These are phyloP conservation scores for Hirundichthys speculiger DNA, from an alignment of 2,113 vertebrate species.

Conservation along the genomic window DNA sequence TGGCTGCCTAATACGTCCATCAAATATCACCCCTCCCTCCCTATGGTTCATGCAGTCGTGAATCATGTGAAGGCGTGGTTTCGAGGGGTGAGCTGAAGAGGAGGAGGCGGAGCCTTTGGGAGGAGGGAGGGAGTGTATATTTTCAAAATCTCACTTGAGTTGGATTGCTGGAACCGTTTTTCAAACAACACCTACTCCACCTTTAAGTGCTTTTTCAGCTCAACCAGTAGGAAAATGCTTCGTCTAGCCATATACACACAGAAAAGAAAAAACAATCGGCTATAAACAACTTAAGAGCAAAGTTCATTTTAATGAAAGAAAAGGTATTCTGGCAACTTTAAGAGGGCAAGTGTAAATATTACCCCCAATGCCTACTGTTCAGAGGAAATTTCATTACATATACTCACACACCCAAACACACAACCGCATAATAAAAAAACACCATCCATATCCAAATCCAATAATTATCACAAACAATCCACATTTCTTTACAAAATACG, in stretches of 20 bases:
- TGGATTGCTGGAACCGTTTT: too few species aligned
- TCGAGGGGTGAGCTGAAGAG: too few species aligned
- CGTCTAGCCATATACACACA: conserved; percentile 32
- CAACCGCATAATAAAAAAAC: conserved; percentile 51
- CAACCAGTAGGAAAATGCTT: conserved; percentile 44
- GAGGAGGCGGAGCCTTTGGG: too few species aligned
- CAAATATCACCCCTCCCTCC: too few species aligned
- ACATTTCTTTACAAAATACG: conserved; percentile 71
- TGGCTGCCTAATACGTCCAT: too few species aligned
- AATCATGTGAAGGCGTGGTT: too few species aligned
- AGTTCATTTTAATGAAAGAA: conserved; percentile 18
- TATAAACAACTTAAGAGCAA: conserved; percentile 32
- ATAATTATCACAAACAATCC: conserved; percentile 45
- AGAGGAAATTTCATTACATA: conserved; percentile 35
- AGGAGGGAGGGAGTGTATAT: too few species aligned
- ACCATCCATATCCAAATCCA: conserved; percentile 52
- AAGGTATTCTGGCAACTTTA: conserved; percentile 36
- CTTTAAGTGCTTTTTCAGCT: conserved; percentile 66
- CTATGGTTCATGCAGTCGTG: too few species aligned
- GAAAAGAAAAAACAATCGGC: conserved; percentile 18
- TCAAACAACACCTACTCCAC: too few species aligned
- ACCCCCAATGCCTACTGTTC: conserved; percentile 42
- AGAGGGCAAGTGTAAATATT: conserved; percentile 12
- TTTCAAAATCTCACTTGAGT: too few species aligned
- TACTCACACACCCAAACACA: conserved; percentile 31